These are phyloP conservation scores for Steinernema khuongi DNA, from an alignment of 1,140 invertebrate species.

Conservation along the genomic window DNA sequence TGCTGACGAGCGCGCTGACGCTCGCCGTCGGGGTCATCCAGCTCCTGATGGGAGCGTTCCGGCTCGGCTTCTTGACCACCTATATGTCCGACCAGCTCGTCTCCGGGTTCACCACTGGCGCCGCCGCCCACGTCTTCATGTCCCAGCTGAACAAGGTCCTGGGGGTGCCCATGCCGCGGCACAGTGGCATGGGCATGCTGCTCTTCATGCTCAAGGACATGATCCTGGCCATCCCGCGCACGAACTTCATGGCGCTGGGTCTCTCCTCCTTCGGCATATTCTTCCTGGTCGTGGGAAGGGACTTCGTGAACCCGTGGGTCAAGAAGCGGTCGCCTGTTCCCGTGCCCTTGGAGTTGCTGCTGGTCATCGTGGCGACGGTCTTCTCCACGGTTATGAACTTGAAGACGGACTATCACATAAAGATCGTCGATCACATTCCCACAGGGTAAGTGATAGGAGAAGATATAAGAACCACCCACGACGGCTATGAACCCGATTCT, in stretches of 20 bases:
- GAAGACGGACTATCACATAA: constrained; percentile 59
- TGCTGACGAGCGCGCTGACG: constrained; percentile 52
- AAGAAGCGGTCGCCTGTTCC: constrained; percentile 61
- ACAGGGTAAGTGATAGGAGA: constrained; percentile 58
- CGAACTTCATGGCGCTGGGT: constrained; percentile 60
- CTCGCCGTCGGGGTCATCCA: constrained; percentile 49
- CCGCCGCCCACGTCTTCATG: constrained; percentile 54
- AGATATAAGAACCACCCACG: background rate
- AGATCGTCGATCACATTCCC: constrained; percentile 62
- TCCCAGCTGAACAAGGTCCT: constrained; percentile 54
- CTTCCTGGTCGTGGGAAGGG: constrained; percentile 59
- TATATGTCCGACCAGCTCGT: constrained; percentile 57
- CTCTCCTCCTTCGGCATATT: constrained; percentile 60
- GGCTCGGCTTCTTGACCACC: constrained; percentile 54
- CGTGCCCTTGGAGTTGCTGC: constrained; percentile 62
- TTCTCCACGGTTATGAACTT: constrained; percentile 60
- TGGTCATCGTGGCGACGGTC: constrained; percentile 60
- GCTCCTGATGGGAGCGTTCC: constrained; percentile 49
- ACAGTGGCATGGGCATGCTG: constrained; percentile 52
- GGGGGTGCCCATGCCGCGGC: constrained; percentile 49
- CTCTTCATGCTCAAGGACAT: constrained; percentile 34
- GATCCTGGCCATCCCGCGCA: constrained; percentile 47
- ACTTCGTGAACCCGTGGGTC: constrained; percentile 61
- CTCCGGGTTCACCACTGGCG: constrained; percentile 56
- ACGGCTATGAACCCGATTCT: background rate